A percentile compares a stretch with the other conserved stretches of the same genome.
phyloP scores from a whole-genome alignment of 1,140 invertebrate species.

The Heliconius himera region DNA sequence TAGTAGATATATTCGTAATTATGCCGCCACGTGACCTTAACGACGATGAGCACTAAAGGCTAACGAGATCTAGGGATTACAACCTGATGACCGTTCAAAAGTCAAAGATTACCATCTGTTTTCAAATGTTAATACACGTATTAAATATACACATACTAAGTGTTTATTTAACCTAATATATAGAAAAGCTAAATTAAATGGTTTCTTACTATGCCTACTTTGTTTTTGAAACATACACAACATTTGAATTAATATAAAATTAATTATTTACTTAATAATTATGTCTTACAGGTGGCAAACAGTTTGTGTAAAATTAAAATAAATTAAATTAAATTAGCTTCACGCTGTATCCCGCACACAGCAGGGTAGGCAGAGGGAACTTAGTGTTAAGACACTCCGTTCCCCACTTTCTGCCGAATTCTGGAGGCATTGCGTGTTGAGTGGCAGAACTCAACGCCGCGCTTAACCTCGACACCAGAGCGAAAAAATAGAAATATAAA shows the following conservation, averaged over 20 bases:
- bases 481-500: too few species aligned
- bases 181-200: neutral
- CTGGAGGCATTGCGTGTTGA: too few species aligned
- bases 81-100: neutral
- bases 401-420: too few species aligned
- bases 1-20: neutral
- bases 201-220: neutral
- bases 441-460: too few species aligned
- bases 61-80: neutral
- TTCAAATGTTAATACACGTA: neutral
- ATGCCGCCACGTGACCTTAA: neutral
- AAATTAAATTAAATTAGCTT: too few species aligned
- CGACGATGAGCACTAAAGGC: neutral
- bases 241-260: too few species aligned
- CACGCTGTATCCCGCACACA: too few species aligned
- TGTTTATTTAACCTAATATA: slow-evolving; percentile 24
- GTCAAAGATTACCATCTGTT: slow-evolving; percentile 4
- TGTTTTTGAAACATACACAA: neutral
- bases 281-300: neutral
- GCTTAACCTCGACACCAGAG: too few species aligned
- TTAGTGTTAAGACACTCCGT: too few species aligned
- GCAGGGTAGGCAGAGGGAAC: too few species aligned
- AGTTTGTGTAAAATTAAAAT: neutral
- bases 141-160: neutral
- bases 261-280: neutral